Percentiles rank a stretch among this genome's conserved stretches.
phyloP scores from a whole-genome alignment of 2,113 vertebrate species.

The Petaurus breviceps region DNA sequence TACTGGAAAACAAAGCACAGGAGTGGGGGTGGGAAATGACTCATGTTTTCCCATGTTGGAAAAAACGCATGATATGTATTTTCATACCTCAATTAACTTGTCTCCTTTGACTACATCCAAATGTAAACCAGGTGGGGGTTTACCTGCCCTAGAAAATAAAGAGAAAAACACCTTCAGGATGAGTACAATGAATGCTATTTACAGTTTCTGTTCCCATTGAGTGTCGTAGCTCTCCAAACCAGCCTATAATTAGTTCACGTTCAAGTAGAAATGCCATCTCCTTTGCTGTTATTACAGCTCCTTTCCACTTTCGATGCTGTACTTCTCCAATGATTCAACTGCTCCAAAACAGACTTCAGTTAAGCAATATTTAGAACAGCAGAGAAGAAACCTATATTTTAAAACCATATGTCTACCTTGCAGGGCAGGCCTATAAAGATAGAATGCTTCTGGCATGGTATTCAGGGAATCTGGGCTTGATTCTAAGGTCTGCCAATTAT shows the following conservation, averaged over 20 bases:
- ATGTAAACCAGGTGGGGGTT: slow-evolving; percentile 96
- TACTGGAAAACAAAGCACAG: slow-evolving; percentile 72
- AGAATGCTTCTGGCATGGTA: neutral
- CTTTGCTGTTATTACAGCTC: slow-evolving; percentile 65
- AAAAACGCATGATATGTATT: slow-evolving; percentile 40
- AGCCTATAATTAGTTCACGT: slow-evolving; percentile 73
- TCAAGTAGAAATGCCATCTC: slow-evolving; percentile 69
- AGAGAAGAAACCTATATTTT: slow-evolving; percentile 58
- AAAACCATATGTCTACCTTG: slow-evolving; percentile 40
- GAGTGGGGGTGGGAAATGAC: slow-evolving; percentile 64
- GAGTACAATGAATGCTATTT: slow-evolving; percentile 51
- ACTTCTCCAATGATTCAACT: slow-evolving; percentile 68
- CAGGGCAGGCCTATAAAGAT: slow-evolving; percentile 21
- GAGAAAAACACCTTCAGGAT: slow-evolving; percentile 63
- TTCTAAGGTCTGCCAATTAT: slow-evolving; percentile 36
- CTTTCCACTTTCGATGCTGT: slow-evolving; percentile 64
- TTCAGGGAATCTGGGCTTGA: slow-evolving; percentile 44
- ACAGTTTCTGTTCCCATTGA: slow-evolving; percentile 54
- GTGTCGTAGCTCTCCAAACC: slow-evolving; percentile 16
- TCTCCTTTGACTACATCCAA: slow-evolving; percentile 99
- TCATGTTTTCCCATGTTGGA: slow-evolving; percentile 49
- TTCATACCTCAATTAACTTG: slow-evolving; percentile 96
- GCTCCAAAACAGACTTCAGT: slow-evolving; percentile 62
- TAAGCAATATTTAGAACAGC: slow-evolving; percentile 69
- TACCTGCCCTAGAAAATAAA: slow-evolving; percentile 93